These are phyloP conservation scores for Pristiophorus japonicus DNA, from an alignment of 2,113 vertebrate genomes.

Conservation along the genomic window DNA sequence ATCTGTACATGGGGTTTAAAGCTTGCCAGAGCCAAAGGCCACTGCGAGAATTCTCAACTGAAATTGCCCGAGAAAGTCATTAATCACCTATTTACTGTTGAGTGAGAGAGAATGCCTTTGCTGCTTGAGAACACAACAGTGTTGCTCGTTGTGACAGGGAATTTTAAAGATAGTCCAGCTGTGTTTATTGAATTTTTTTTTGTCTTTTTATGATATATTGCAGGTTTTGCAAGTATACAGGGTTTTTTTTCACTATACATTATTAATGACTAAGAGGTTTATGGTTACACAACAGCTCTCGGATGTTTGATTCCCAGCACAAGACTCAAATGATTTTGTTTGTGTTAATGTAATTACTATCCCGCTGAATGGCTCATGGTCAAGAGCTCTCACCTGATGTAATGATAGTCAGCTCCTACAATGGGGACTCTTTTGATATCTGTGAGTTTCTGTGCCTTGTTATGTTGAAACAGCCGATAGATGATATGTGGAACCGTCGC, in stretches of 20 bases:
- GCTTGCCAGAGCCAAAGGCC: not conserved
- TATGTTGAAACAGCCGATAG: not conserved
- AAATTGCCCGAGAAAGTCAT: constrained; percentile 20
- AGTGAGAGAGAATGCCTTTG: not conserved
- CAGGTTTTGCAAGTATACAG: not conserved
- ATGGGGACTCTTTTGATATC: not conserved
- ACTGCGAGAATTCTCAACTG: not conserved
- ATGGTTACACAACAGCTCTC: not conserved
- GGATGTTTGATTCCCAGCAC: not conserved
- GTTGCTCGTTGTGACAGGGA: constrained; percentile 21
- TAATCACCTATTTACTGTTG: constrained; percentile 24
- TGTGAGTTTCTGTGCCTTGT: no score
- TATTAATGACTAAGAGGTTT: constrained; percentile 23
- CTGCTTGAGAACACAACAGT: constrained; percentile 9
- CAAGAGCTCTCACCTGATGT: constrained; percentile 17
- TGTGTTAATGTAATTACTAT: not conserved
- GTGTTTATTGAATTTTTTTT: constrained; percentile 29
- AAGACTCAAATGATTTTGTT: constrained; percentile 12
- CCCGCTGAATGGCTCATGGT: not conserved
- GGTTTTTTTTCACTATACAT: not conserved
- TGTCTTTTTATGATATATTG: constrained; percentile 9
- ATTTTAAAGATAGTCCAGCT: constrained; percentile 21
- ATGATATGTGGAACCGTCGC: not conserved
- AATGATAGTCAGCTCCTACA: not conserved
- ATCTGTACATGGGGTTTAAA: not conserved